Evolutionary conservation across 2,888 invertebrate species (phyloP).

Genomic region (Drosophila anomalata): DNA sequence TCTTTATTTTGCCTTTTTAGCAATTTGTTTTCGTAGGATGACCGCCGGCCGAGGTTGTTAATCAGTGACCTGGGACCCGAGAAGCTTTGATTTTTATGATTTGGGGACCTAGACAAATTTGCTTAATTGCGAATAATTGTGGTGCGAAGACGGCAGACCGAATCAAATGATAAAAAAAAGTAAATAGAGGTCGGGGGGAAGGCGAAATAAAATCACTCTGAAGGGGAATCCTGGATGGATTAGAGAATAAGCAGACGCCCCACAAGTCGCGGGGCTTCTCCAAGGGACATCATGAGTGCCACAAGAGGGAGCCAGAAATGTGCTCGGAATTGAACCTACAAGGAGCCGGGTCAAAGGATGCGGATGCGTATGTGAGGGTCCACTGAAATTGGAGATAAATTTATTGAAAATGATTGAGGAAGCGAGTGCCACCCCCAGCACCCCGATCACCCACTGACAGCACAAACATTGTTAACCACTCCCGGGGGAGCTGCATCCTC

Average conservation of each 20-base stretch:
- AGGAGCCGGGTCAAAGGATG: constrained; percentile 11
- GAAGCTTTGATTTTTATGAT: constrained; percentile 58
- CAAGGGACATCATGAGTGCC: constrained; percentile 22
- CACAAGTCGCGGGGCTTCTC: constrained; percentile 35
- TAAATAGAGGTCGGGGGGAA: constrained; percentile 12
- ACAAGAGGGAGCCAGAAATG: constrained; percentile 27
- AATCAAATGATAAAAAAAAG: constrained; percentile 30
- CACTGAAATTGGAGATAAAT: constrained; percentile 69
- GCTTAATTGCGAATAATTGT: constrained; percentile 79
- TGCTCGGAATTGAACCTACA: constrained; percentile 54
- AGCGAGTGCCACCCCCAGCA: constrained; percentile 16
- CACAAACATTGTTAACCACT: constrained; percentile 25
- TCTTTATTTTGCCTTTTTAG: constrained; percentile 47
- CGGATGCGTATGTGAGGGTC: constrained; percentile 28
- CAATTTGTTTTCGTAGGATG: constrained; percentile 45
- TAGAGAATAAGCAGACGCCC: constrained; percentile 31
- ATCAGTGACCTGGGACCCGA: constrained; percentile 56
- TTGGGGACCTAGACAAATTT: constrained; percentile 69
- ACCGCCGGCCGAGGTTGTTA: constrained; percentile 60
- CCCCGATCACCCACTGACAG: constrained; percentile 11
- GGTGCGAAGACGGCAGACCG: constrained; percentile 39
- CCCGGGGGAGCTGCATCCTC: constrained; percentile 9
- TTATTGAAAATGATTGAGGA: constrained; percentile 76
- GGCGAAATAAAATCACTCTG: constrained; percentile 64
- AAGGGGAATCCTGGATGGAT: constrained; percentile 12